Base-by-base conservation (phyloP, 1,140 invertebrate genomes). In the Zophobas atratus region DNA sequence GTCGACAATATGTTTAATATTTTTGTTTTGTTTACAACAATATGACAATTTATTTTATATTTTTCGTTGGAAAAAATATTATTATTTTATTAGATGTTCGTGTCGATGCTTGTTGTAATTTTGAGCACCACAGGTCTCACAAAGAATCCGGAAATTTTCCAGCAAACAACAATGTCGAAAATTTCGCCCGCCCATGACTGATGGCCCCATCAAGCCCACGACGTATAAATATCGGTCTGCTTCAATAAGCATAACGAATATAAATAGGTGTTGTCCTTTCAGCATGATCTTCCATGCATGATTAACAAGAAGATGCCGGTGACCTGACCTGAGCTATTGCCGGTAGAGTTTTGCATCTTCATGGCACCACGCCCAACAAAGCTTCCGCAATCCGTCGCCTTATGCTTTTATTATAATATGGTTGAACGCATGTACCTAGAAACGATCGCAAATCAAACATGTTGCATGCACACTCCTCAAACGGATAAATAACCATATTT, bases 341-440 rank as follows among this genome's bases (percentile, higher is more conserved):
- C 60, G 38, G 76, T 77, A 77, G 76, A 77, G 41, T 77, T 77
- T 77, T 77, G 76, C 76, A 77, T 77, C 76, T 77, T 77, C 76
- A 77, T 56, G 67, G 76, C 76, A 77, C 76, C 76, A 77, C 76
- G 76, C 76, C 76, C 60, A 72, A 71, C 71, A n/a, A 55, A 73
- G 76, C 76, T 77, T 77, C 76, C 76, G 76, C 76, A 77, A 72
- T 77, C 76, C 76, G 76, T 77, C 46, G 53, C 39, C 71, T 73
- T 73, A 57, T 73, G 71, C 71, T 73, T 73, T 73, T 73, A 73
- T 73, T 73, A 57, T 73, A 73, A 73, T 73, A 73, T 73, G 71
- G 39, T 73, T 73, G 71, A 73, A 73, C 71, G 71, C 71, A 73
- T 73, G 71, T 73, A 41, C 60, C n/a, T 53, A 73, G 55, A 56